phyloP scores from a whole-genome alignment of 2,797 vertebrate species.

The Amblyraja radiata region DNA sequence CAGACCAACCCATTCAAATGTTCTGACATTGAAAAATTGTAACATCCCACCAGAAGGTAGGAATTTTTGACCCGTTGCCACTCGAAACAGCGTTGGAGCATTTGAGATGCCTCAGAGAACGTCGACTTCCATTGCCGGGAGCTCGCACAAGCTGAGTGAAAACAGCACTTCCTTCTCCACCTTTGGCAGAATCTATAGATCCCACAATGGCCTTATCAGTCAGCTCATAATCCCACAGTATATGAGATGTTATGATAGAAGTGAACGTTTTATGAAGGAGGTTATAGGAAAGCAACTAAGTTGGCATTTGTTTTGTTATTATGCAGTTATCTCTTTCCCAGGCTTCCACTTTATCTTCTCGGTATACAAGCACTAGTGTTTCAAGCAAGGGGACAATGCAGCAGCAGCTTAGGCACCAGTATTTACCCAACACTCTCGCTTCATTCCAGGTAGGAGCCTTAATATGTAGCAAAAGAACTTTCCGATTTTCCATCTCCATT shows the following conservation, averaged over 20 bases:
- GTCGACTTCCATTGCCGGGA: too few species aligned
- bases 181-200: too few species aligned
- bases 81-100: too few species aligned
- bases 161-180: too few species aligned
- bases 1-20: too few species aligned
- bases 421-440: constrained; percentile 57
- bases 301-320: constrained; percentile 39
- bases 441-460: constrained; percentile 61
- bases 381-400: constrained; percentile 45
- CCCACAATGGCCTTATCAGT: too few species aligned
- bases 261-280: neutral
- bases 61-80: too few species aligned
- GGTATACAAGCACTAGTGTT: constrained; percentile 54
- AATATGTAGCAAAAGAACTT: constrained; percentile 59
- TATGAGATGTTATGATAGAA: neutral
- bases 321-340: constrained; percentile 83
- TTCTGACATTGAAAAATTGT: too few species aligned
- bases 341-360: constrained; percentile 60
- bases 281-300: neutral
- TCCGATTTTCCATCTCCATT: neutral
- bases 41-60: too few species aligned
- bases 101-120: too few species aligned
- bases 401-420: constrained; percentile 53
- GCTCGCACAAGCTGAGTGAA: too few species aligned
- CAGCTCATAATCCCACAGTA: too few species aligned